Evolutionary conservation across 2,888 invertebrate genomes (phyloP).

Genomic region (Desoria tigrina): DNA sequence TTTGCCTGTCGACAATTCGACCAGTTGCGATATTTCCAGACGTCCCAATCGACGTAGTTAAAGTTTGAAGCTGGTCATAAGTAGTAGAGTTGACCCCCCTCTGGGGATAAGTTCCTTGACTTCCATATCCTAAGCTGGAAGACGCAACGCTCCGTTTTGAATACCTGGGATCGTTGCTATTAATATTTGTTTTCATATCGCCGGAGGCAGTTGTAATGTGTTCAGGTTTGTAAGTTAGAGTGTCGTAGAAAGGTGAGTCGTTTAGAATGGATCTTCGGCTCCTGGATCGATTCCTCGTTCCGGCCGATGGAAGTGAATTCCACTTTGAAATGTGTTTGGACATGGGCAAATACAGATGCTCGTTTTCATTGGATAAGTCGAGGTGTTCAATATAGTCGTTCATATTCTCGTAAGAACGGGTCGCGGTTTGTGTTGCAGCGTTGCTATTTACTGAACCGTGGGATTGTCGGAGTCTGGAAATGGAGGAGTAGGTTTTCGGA

Average conservation of each 20-base stretch:
- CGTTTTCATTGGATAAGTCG: not conserved
- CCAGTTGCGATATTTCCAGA: too few relatives aligned
- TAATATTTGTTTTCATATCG: not conserved
- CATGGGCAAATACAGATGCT: not conserved
- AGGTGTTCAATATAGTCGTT: not conserved
- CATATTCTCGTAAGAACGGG: slow-evolving; percentile 2
- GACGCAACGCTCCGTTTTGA: not conserved
- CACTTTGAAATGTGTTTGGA: slow-evolving; percentile 10
- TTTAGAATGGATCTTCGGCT: slow-evolving; percentile 17
- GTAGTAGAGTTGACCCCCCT: too few relatives aligned
- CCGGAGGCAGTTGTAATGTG: not conserved
- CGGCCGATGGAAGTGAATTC: slow-evolving; percentile 21
- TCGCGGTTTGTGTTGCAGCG: not conserved
- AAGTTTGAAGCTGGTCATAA: too few relatives aligned
- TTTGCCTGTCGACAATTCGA: too few relatives aligned
- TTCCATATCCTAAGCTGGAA: slow-evolving; percentile 8
- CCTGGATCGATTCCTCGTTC: not conserved
- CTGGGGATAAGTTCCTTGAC: not conserved
- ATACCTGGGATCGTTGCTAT: not conserved
- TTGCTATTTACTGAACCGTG: not conserved
- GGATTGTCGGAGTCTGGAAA: not conserved
- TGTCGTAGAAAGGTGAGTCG: slow-evolving; percentile 22
- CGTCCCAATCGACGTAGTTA: too few relatives aligned
- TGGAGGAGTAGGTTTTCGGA: slow-evolving; percentile 21
- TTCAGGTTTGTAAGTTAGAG: not conserved